Percentiles rank a stretch among this genome's conserved stretches.
Conservation (phyloP, 2,113 vertebrate species). For the Scytalopus superciliaris region DNA sequence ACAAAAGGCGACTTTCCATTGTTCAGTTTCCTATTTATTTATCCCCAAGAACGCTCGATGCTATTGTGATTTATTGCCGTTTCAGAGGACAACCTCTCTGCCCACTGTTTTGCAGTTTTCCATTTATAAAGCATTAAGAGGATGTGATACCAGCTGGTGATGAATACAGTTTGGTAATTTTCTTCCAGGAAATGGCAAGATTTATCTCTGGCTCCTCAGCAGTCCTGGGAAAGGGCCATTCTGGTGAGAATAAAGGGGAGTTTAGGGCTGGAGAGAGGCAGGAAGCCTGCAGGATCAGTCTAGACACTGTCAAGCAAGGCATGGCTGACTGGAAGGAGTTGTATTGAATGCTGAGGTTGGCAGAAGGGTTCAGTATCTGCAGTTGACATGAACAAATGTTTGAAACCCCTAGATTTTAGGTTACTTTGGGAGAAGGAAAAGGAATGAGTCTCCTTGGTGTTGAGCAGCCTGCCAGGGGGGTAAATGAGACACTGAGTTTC, state of each 20-base stretch:
- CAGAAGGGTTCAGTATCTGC: neutral
- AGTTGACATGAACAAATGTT: neutral
- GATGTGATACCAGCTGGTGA: neutral
- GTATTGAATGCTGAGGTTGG: neutral
- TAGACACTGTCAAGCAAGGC: neutral
- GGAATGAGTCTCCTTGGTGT: neutral
- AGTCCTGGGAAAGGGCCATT: neutral
- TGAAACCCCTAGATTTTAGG: neutral
- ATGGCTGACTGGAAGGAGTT: neutral
- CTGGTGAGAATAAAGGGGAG: constrained; percentile 6
- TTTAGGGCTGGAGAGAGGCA: neutral
- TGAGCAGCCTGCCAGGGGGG: constrained; percentile 8
- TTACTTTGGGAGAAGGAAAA: constrained; percentile 9
- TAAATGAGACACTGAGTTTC: constrained; percentile 49
- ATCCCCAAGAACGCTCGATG: neutral
- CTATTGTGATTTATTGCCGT: constrained; percentile 39
- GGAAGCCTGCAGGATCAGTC: constrained; percentile 20
- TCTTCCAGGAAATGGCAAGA: constrained; percentile 8
- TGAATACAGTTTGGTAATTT: constrained; percentile 18
- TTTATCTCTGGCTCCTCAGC: constrained; percentile 36
- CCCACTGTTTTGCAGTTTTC: constrained; percentile 3
- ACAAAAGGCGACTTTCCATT: neutral
- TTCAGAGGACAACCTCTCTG: neutral
- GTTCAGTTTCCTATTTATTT: constrained; percentile 33
- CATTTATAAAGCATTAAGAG: constrained; percentile 42